Conservation (phyloP, 2,888 invertebrate genomes). For the Desoria tigrina region DNA sequence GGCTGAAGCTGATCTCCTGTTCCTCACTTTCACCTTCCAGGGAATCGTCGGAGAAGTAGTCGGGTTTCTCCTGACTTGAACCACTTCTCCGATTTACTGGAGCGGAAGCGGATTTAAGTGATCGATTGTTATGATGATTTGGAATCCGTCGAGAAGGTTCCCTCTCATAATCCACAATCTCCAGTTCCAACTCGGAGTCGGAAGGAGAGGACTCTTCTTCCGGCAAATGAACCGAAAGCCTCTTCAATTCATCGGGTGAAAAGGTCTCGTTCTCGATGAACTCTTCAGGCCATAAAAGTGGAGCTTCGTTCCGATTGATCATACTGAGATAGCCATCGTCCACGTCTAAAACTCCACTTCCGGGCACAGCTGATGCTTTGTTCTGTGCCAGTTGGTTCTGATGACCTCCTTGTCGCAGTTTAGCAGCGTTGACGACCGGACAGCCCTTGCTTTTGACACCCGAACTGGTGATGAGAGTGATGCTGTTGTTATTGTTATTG, state of each 20-base stretch:
- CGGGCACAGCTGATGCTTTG: constrained; percentile 14
- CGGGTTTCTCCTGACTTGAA: constrained; percentile 41
- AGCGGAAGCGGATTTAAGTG: neutral
- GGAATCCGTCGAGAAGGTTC: constrained; percentile 12
- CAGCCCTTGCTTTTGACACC: too few species aligned
- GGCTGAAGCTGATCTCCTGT: neutral
- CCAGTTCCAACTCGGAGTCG: constrained; percentile 5
- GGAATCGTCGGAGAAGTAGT: constrained; percentile 53
- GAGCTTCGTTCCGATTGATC: constrained; percentile 52
- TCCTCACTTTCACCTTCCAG: constrained; percentile 34
- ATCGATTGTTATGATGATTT: neutral
- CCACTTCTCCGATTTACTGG: neutral
- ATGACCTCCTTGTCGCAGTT: constrained; percentile 7
- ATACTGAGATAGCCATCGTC: constrained; percentile 54
- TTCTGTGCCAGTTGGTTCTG: neutral
- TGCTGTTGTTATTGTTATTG: constrained; percentile 5
- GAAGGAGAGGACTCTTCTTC: constrained; percentile 22
- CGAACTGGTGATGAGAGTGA: constrained; percentile 1
- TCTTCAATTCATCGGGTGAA: constrained; percentile 49
- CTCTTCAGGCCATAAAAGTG: constrained; percentile 51
- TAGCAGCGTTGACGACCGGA: neutral
- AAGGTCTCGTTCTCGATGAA: constrained; percentile 52
- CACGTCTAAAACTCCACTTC: constrained; percentile 35
- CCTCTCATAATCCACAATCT: constrained; percentile 18
- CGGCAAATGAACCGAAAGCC: constrained; percentile 40